These are phyloP conservation scores for Orthosia gothica DNA, from an alignment of 2,888 invertebrate genomes.

Conservation along the genomic window DNA sequence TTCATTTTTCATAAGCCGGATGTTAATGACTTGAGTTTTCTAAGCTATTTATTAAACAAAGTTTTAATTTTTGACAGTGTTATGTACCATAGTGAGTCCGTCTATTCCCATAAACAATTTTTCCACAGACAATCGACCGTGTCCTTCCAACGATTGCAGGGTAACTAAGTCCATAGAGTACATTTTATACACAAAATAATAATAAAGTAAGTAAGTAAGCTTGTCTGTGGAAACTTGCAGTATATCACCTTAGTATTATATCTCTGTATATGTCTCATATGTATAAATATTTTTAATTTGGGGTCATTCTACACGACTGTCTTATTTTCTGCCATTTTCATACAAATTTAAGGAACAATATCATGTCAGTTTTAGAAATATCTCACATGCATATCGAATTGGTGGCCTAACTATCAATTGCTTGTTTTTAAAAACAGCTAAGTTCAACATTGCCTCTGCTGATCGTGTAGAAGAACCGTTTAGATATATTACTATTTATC, in stretches of 20 bases:
- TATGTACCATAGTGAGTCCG: constrained; percentile 40
- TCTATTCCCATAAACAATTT: constrained; percentile 61
- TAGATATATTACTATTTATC: constrained; percentile 6
- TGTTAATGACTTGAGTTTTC: neutral
- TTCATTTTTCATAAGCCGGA: neutral
- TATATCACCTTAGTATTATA: constrained; percentile 54
- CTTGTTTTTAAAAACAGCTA: neutral
- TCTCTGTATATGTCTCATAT: constrained; percentile 37
- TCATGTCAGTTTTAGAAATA: neutral
- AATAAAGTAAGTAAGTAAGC: constrained; percentile 68
- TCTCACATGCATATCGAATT: neutral
- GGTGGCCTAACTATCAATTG: neutral
- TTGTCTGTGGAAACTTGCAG: constrained; percentile 77
- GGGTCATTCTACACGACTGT: constrained; percentile 24
- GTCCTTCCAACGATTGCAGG: constrained; percentile 79
- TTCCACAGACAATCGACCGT: constrained; percentile 73
- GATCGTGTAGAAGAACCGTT: constrained; percentile 17
- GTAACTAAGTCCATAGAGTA: constrained; percentile 79
- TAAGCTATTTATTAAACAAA: constrained; percentile 4
- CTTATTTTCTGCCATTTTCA: neutral
- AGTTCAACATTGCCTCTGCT: neutral
- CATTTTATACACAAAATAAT: constrained; percentile 73
- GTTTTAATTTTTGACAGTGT: neutral
- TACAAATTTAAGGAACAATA: neutral
- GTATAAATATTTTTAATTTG: constrained; percentile 40